Base-by-base conservation (phyloP, 2,113 vertebrate species). In the Panurus biarmicus region DNA sequence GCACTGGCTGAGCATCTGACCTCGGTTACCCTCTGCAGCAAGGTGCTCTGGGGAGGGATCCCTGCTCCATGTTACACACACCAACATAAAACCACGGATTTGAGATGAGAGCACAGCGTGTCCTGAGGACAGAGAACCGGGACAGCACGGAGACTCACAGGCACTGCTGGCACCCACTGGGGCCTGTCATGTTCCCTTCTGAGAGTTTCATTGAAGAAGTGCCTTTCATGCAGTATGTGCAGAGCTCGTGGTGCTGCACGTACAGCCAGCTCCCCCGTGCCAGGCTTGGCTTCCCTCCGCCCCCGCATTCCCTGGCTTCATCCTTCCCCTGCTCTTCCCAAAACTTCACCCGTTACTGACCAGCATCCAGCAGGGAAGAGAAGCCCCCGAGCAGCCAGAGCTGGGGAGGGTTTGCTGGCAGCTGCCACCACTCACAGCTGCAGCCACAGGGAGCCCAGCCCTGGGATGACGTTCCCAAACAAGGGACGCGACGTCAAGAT, bases 161-260 rank as follows among this genome's bases (percentile, higher is more conserved):
- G 44, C 93, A 80, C 86, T 95, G 76, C 86, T 96, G 97, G 97
- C 94, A 96, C 60, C 78, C 57, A 9, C 76, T 51, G 86, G 70
- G 64, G 45, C 81, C 86, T 95, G 95, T 77, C 88, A 78, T 93
- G 95, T 95, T 96, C 92, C 92, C 44, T 78, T 57, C 95, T 92
- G 89, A 56, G 85, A 40, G 83, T 93, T 92, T 87, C 62, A 74
- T 76, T 93, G 36, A 22, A 91, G 67, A 85, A 95, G 62, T 19
- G 58, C 65, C 94, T 96, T 94, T 92, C 87, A 77, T 83, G 81
- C 88, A 72, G 76, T 21, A 4, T 89, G 90, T 91, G 95, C 89
- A 85, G 88, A 94, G 93, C 25, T 87, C 6, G 3, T 76, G 87
- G 94, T 48, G 76, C 77, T 84, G 91, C 89, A 95, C 16, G 80